Percentiles rank a stretch among this genome's conserved stretches.
Evolutionary conservation across 2,113 vertebrate species (phyloP).

Genomic region (Meriones unguiculatus): DNA sequence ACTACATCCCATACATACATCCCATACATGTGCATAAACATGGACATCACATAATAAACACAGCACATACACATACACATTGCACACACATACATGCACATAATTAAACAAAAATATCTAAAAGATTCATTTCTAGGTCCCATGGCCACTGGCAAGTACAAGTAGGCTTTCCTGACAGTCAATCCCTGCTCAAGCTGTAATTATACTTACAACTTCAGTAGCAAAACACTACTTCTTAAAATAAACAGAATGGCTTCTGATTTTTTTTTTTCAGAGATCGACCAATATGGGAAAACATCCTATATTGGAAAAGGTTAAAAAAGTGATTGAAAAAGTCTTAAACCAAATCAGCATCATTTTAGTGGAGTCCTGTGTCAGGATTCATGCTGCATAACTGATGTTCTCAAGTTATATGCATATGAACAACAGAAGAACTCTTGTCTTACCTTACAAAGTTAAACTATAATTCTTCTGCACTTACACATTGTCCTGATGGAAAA

Average conservation of each 20-base stretch:
- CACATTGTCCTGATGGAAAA: background rate
- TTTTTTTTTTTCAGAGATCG: background rate
- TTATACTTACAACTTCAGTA: background rate
- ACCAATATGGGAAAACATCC: background rate
- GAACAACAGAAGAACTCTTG: background rate
- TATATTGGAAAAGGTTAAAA: background rate
- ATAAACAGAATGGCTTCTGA: background rate
- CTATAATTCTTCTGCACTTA: background rate
- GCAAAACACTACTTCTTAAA: background rate
- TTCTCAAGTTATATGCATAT: background rate
- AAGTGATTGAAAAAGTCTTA: background rate
- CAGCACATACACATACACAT: background rate
- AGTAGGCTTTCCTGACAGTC: background rate
- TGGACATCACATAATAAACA: background rate
- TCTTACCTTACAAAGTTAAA: constrained; percentile 7
- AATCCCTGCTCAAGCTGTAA: background rate
- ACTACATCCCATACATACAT: too few relatives aligned
- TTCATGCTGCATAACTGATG: background rate
- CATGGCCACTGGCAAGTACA: background rate
- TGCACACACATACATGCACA: too few relatives aligned
- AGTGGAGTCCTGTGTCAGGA: background rate
- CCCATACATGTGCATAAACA: background rate
- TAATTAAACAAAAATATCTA: background rate
- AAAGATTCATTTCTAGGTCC: background rate
- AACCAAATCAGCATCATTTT: background rate